Percentiles rank a stretch among this genome's conserved stretches.
These are phyloP conservation scores for Drosophila teissieri DNA, from an alignment of 1,140 invertebrate genomes.

Conservation along the genomic window DNA sequence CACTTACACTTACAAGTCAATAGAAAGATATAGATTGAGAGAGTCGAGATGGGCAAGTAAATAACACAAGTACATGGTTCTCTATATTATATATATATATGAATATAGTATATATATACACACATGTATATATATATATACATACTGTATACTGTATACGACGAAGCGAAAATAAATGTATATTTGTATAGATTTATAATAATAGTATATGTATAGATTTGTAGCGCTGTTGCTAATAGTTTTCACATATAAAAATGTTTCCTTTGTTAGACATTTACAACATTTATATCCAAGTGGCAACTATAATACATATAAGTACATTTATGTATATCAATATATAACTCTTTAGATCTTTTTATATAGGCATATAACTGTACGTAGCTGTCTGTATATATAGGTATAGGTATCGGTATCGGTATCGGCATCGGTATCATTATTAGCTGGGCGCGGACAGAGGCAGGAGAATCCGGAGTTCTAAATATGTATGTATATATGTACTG, in stretches of 20 bases:
- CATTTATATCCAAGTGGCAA: constrained; percentile 61
- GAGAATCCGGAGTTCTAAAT: background rate
- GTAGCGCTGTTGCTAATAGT: constrained; percentile 60
- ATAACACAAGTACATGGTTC: constrained; percentile 50
- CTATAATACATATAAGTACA: constrained; percentile 71
- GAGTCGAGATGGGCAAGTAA: constrained; percentile 46
- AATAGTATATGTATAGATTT: constrained; percentile 59
- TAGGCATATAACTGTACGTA: constrained; percentile 36
- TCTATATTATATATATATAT: constrained; percentile 35
- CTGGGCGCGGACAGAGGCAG: constrained; percentile 10
- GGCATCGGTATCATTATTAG: constrained; percentile 27
- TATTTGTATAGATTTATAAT: constrained; percentile 45
- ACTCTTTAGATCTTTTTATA: constrained; percentile 46
- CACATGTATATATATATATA: too few species aligned
- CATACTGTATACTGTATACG: constrained; percentile 28
- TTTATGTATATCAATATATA: constrained; percentile 51
- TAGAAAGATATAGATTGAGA: constrained; percentile 23
- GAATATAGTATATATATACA: background rate
- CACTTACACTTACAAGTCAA: constrained; percentile 42
- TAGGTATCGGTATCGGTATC: background rate
- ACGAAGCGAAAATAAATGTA: constrained; percentile 46
- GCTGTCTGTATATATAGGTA: constrained; percentile 35
- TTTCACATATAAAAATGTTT: constrained; percentile 55
- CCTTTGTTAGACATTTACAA: constrained; percentile 70
- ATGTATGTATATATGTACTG: background rate